These are phyloP conservation scores for Eurytoma adleriae DNA, from an alignment of 2,888 invertebrate genomes.

Conservation along the genomic window DNA sequence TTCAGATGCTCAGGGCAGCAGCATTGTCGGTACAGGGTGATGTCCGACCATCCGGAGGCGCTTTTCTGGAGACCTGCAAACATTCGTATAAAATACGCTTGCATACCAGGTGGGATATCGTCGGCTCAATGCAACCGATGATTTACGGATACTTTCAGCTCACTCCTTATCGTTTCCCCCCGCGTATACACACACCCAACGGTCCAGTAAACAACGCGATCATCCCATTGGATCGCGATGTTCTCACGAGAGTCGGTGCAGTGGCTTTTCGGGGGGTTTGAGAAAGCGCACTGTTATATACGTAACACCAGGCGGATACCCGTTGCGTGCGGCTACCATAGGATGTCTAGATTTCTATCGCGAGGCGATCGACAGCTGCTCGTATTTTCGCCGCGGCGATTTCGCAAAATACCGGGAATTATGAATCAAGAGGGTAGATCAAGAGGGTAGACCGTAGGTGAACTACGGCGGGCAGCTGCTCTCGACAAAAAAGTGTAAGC, in stretches of 20 bases:
- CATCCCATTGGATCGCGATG: not conserved
- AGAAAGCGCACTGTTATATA: not conserved
- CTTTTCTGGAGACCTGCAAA: constrained; percentile 82
- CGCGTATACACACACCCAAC: too few species aligned
- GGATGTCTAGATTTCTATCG: constrained; percentile 23
- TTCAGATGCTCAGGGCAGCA: constrained; percentile 86
- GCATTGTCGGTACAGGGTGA: constrained; percentile 84
- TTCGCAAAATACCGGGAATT: not conserved
- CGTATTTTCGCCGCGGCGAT: not conserved
- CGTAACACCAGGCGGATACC: not conserved
- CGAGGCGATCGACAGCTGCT: constrained; percentile 15
- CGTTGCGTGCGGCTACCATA: not conserved
- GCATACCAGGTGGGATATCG: constrained; percentile 82
- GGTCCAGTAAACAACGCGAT: too few species aligned
- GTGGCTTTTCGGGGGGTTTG: constrained; percentile 7
- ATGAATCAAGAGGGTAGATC: not conserved
- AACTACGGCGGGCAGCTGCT: not conserved
- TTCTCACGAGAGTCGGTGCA: constrained; percentile 22
- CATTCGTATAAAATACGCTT: constrained; percentile 84
- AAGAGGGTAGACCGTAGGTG: not conserved
- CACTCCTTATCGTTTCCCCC: too few species aligned
- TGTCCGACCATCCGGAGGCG: constrained; percentile 82
- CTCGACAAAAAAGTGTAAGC: not conserved
- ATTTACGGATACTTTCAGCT: too few species aligned
- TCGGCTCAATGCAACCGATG: not conserved